Conservation (phyloP, 2,888 invertebrate genomes). For the Cosmopolites sordidus region DNA sequence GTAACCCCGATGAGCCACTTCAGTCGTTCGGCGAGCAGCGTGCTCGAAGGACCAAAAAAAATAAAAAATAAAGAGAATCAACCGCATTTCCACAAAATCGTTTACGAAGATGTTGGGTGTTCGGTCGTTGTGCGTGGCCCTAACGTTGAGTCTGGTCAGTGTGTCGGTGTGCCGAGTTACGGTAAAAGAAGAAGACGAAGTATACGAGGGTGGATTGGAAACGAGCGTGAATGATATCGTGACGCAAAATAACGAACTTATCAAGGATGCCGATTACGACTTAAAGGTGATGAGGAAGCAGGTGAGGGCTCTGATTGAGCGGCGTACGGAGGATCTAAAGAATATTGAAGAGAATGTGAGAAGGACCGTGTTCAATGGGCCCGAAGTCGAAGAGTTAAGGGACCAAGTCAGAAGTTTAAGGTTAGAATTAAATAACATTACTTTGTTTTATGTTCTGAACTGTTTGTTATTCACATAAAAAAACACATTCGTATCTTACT, state of each 20-base stretch:
- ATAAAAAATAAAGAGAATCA: conserved; percentile 1
- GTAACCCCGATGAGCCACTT: conserved; percentile 20
- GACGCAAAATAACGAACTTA: conserved; percentile 12
- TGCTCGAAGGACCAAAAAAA: conserved; percentile 9
- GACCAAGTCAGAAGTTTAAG: conserved; percentile 53
- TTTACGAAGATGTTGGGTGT: too few species aligned
- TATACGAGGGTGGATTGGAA: neutral
- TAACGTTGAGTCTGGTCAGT: conserved; percentile 6
- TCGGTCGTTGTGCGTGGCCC: neutral
- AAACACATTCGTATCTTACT: too few species aligned
- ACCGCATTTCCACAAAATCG: too few species aligned
- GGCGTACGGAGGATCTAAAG: conserved; percentile 53
- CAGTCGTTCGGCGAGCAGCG: conserved; percentile 19
- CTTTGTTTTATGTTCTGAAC: too few species aligned
- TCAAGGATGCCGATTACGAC: conserved; percentile 29
- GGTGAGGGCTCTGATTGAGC: conserved; percentile 52
- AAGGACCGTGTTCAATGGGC: conserved; percentile 51
- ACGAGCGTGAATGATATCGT: conserved; percentile 1
- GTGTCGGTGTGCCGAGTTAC: conserved; percentile 9
- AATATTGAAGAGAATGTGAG: conserved; percentile 54
- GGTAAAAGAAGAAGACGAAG: neutral
- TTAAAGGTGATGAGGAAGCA: conserved; percentile 53
- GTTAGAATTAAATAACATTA: too few species aligned
- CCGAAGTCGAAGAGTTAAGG: conserved; percentile 51
- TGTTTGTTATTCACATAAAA: too few species aligned